A percentile compares a stretch with the other conserved stretches of the same genome.
phyloP scores from a whole-genome alignment of 1,140 invertebrate species.

The Mylabris phalerata region DNA sequence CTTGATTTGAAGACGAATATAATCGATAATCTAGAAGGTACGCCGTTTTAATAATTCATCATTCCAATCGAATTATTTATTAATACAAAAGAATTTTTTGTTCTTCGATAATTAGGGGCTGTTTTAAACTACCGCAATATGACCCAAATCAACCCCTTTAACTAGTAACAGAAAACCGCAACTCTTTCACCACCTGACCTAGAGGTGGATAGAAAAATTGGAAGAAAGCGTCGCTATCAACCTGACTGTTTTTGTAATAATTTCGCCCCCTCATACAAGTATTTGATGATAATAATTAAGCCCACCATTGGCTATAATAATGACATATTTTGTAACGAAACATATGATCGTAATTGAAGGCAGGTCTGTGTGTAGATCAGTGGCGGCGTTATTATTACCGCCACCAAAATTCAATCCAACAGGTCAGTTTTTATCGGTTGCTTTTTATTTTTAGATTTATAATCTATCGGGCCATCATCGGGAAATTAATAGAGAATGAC shows the following conservation, averaged over 20 bases:
- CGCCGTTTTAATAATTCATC: too few relatives aligned
- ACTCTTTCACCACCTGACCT: constrained; percentile 8
- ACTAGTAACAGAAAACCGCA: background rate
- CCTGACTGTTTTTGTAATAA: background rate
- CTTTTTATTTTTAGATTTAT: too few relatives aligned
- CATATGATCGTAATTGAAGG: constrained; percentile 6
- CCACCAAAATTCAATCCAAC: too few relatives aligned
- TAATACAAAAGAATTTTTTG: too few relatives aligned
- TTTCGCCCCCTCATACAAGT: background rate
- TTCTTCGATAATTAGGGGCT: too few relatives aligned
- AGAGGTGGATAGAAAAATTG: constrained; percentile 9
- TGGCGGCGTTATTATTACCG: too few relatives aligned
- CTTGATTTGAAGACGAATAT: too few relatives aligned
- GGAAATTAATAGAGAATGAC: background rate
- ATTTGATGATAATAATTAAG: constrained; percentile 11
- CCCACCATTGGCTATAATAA: constrained; percentile 1
- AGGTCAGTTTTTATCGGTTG: too few relatives aligned
- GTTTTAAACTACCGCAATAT: too few relatives aligned
- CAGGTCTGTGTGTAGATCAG: too few relatives aligned
- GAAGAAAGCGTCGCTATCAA: background rate
- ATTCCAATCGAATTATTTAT: too few relatives aligned
- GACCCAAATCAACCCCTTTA: background rate
- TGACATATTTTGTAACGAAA: constrained; percentile 16
- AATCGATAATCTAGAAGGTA: too few relatives aligned
- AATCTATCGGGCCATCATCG: background rate